Base-by-base conservation (phyloP, 2,113 vertebrate genomes). In the Epinephelus cyanopodus region DNA sequence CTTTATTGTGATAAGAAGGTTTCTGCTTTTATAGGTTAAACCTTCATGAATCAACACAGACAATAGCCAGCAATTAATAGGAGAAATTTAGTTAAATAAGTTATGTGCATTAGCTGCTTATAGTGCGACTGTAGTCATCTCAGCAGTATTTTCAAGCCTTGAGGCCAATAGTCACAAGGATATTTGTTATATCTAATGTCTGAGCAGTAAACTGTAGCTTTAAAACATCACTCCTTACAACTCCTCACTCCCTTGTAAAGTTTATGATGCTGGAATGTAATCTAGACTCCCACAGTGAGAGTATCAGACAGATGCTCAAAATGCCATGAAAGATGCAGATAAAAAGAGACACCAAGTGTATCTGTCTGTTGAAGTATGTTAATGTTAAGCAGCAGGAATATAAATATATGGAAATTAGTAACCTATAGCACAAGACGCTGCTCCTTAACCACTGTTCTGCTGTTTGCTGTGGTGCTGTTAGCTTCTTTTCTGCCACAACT, bases 171-270 rank as follows among this genome's bases (percentile, higher is more conserved):
- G 21, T 17, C 52, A 71, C 39, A 6, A 4, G n/a, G n/a, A 61
- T 65, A 29, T 69, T 42, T 77, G n/a, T 78, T 63, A 13, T 19
- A 79, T 74, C 9, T 48, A 56, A 78, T 66, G 19, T 25, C 15
- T 45, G 19, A 64, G 19, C 17, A 48, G 19, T 23, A 53, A 27
- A 29, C 19, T 50, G 19, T 45, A 77, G 42, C 48, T 78, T 63
- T 27, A 60, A 77, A 62, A 62, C 37, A 54, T 47, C n/a, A 13
- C 17, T 48, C 10, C n/a, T 69, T 39, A 42, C 10, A 17, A 57
- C 19, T 64, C 47, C 17, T 65, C 33, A 25, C 29, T 23, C 2
- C 17, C 45, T 15, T 45, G 6, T 72, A 33, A 62, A 61, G 11
- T 77, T 56, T 21, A 72, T 68, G 37, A 23, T 63, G n/a, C 19